A percentile compares a stretch with the other conserved stretches of the same genome.
Conservation (phyloP, 2,888 invertebrate genomes). For the Acleris literana region DNA sequence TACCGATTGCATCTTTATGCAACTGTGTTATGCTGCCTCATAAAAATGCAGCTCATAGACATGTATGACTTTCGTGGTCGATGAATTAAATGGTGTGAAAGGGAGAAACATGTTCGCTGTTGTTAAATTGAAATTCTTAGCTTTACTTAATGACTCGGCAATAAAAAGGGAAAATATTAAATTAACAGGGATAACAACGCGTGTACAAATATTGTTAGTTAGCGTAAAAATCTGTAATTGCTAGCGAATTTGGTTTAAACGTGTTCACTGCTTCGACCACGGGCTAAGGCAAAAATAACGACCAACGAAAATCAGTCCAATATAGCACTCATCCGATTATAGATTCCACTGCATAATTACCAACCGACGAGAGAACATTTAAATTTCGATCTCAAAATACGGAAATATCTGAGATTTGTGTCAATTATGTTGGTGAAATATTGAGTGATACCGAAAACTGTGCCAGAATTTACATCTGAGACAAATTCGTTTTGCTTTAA, state of each 20-base stretch:
- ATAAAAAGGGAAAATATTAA: slow-evolving; percentile 6
- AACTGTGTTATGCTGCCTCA: slow-evolving; percentile 20
- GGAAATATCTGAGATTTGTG: slow-evolving; percentile 30
- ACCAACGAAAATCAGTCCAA: slow-evolving; percentile 23
- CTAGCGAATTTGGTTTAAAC: slow-evolving; percentile 18
- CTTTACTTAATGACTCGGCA: not conserved
- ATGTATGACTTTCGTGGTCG: no score
- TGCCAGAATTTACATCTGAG: slow-evolving; percentile 36
- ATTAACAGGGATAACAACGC: not conserved
- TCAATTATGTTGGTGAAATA: slow-evolving; percentile 37
- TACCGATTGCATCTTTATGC: slow-evolving; percentile 38
- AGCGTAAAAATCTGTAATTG: slow-evolving; percentile 31
- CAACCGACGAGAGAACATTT: slow-evolving; percentile 24
- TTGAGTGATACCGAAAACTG: slow-evolving; percentile 28
- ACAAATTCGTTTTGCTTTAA: slow-evolving; percentile 31
- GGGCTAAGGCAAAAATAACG: slow-evolving; percentile 11
- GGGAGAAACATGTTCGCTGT: not conserved
- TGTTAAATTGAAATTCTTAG: not conserved
- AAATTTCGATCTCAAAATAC: slow-evolving; percentile 32
- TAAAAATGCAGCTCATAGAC: slow-evolving; percentile 5
- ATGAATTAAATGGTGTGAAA: no score
- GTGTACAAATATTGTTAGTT: slow-evolving; percentile 14
- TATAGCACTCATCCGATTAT: slow-evolving; percentile 27
- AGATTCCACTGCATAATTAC: slow-evolving; percentile 28
- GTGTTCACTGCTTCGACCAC: slow-evolving; percentile 14